These are phyloP conservation scores for Forficula auricularia DNA, from an alignment of 1,140 invertebrate genomes.

Conservation along the genomic window DNA sequence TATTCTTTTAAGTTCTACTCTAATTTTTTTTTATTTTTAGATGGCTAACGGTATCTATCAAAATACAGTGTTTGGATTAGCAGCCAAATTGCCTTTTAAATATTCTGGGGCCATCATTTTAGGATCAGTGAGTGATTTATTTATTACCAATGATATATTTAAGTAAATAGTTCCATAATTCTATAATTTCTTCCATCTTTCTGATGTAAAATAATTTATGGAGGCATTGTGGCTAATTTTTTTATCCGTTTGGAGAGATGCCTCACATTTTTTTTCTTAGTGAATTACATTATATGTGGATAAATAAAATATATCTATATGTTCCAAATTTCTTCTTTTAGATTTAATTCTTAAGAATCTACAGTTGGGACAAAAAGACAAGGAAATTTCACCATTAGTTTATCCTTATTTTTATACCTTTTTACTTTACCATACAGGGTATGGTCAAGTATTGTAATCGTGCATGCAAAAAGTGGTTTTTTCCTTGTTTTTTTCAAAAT, in stretches of 20 bases:
- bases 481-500: no score
- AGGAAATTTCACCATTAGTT: no score
- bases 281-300: no score
- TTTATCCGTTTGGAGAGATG: slow-evolving; percentile 1
- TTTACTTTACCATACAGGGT: no score
- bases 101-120: slow-evolving; percentile 91
- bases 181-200: background rate
- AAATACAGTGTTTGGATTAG: slow-evolving; percentile 92
- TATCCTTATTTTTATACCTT: no score
- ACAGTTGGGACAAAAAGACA: no score
- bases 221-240: background rate
- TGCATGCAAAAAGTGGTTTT: no score
- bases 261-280: slow-evolving; percentile 5
- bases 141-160: no score
- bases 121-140: slow-evolving; percentile 63
- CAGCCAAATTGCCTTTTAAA: slow-evolving; percentile 74
- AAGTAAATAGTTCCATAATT: background rate
- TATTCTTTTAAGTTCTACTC: background rate
- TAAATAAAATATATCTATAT: no score
- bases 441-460: no score
- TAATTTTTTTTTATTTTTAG: slow-evolving; percentile 27
- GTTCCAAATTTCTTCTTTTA: no score
- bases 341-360: no score
- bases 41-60: slow-evolving; percentile 92
- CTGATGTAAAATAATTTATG: background rate